Evolutionary conservation across 53 echinoderm and acorn worm species (phyloP), one percentile per base, ranked within the genome.

Genomic region (Pentamera pediparva): DNA sequence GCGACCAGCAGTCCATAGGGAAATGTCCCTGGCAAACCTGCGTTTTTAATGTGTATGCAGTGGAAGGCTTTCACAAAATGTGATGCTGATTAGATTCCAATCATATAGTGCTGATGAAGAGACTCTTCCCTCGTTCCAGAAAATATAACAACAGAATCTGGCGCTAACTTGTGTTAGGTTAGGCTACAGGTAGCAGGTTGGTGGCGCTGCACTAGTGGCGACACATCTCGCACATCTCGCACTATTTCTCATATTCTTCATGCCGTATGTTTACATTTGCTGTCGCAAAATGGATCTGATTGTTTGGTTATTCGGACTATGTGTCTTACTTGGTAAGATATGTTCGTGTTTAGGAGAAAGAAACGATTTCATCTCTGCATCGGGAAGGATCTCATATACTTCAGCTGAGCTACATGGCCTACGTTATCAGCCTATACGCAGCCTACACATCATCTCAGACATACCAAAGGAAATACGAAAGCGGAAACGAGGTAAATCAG

Each of bases 141-240:
- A n/a, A n/a, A n/a, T n/a, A n/a, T n/a, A n/a, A n/a, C n/a, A n/a
- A n/a, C n/a, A n/a, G n/a, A n/a, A n/a, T n/a, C n/a, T n/a, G n/a
- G n/a, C n/a, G n/a, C n/a, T n/a, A n/a, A n/a, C n/a, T n/a, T n/a
- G n/a, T n/a, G n/a, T n/a, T n/a, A n/a, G n/a, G n/a, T n/a, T n/a
- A n/a, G n/a, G n/a, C n/a, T n/a, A n/a, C n/a, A n/a, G n/a, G n/a
- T n/a, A n/a, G n/a, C n/a, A n/a, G n/a, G n/a, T n/a, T 25, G 4
- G 56, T 57, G 57, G 57, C 57, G 57, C 57, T 57, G 27, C 27
- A 21, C 57, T 57, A 57, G 57, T 57, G 57, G 57, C 57, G 57
- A 57, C 57, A 26, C 57, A 57, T 30, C 57, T 57, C 57, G 57
- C 57, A 57, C 57, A 10, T 51, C 0, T 24, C 24, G 2, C 18